Percentiles rank a stretch among this genome's conserved stretches.
Conservation (phyloP, 1,140 invertebrate genomes). For the Macrotrachela quadricornifera region DNA sequence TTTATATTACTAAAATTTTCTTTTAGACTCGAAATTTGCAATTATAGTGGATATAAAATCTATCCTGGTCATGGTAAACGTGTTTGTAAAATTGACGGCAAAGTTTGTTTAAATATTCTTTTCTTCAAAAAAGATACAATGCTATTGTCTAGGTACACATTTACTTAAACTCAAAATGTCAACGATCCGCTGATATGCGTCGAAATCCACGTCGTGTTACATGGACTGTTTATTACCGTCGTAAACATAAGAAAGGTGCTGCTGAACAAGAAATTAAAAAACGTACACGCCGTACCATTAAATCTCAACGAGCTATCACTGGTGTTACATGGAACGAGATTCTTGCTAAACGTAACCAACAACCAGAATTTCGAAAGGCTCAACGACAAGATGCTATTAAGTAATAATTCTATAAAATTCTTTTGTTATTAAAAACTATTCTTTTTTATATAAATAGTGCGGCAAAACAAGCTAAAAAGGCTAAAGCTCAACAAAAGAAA, state of each 20-base stretch:
- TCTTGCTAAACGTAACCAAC: slow-evolving; percentile 94
- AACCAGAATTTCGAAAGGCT: slow-evolving; percentile 90
- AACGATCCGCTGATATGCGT: slow-evolving; percentile 79
- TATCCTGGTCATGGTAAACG: slow-evolving; percentile 98
- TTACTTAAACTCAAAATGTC: slow-evolving; percentile 88
- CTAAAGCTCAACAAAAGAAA: neutral
- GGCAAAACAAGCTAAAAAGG: slow-evolving; percentile 7
- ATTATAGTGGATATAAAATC: slow-evolving; percentile 96
- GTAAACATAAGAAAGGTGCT: slow-evolving; percentile 90
- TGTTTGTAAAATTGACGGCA: slow-evolving; percentile 89
- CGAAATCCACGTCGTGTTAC: slow-evolving; percentile 94
- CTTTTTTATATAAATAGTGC: neutral
- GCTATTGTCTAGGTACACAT: slow-evolving; percentile 53
- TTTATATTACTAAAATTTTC: slow-evolving; percentile 14
- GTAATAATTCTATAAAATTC: slow-evolving; percentile 26
- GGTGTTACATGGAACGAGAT: slow-evolving; percentile 88
- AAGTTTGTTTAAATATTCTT: slow-evolving; percentile 42
- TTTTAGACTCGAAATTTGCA: slow-evolving; percentile 91
- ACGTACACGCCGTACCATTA: slow-evolving; percentile 72
- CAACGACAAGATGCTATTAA: slow-evolving; percentile 93
- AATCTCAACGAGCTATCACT: slow-evolving; percentile 89
- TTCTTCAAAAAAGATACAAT: neutral
- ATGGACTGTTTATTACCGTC: slow-evolving; percentile 96
- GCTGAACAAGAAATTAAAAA: slow-evolving; percentile 79
- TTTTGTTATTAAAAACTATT: neutral